These are phyloP conservation scores for Sarcophaga carnaria DNA, from an alignment of 2,888 invertebrate genomes.

Conservation along the genomic window DNA sequence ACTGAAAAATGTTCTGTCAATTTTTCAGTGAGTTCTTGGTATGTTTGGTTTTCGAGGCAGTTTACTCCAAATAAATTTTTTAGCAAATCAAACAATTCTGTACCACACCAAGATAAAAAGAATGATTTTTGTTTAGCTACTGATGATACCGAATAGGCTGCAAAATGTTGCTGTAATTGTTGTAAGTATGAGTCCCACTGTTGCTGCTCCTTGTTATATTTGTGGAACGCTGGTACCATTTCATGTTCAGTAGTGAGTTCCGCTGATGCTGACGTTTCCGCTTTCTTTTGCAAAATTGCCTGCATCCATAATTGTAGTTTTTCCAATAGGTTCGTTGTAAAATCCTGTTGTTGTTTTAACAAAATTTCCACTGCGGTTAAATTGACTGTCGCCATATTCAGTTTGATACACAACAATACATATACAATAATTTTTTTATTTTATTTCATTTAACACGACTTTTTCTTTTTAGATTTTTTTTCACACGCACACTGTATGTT, in stretches of 20 bases:
- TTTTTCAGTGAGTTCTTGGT: slow-evolving; percentile 43
- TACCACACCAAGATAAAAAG: slow-evolving; percentile 64
- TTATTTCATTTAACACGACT: too few species aligned
- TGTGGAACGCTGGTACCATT: slow-evolving; percentile 65
- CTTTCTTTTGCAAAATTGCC: slow-evolving; percentile 25
- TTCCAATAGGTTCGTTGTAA: slow-evolving; percentile 6
- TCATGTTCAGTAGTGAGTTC: slow-evolving; percentile 17
- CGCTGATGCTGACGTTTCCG: background rate
- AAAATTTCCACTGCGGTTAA: slow-evolving; percentile 8
- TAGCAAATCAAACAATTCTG: slow-evolving; percentile 62
- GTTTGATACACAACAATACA: too few species aligned
- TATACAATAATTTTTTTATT: too few species aligned
- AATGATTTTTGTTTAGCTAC: slow-evolving; percentile 63
- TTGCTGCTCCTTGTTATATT: slow-evolving; percentile 54
- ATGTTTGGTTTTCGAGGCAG: slow-evolving; percentile 51
- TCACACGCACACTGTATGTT: too few species aligned
- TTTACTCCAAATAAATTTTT: slow-evolving; percentile 64
- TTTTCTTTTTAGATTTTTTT: too few species aligned
- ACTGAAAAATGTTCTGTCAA: slow-evolving; percentile 64
- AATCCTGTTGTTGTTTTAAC: slow-evolving; percentile 32
- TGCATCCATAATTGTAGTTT: slow-evolving; percentile 49
- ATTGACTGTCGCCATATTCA: too few species aligned
- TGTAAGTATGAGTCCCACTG: too few species aligned
- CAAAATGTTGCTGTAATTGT: slow-evolving; percentile 61
- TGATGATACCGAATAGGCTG: slow-evolving; percentile 57